Evolutionary conservation across 2,797 vertebrate species (phyloP), one percentile per base, ranked within the genome.

Genomic region (Melanotaenia nigrans): DNA sequence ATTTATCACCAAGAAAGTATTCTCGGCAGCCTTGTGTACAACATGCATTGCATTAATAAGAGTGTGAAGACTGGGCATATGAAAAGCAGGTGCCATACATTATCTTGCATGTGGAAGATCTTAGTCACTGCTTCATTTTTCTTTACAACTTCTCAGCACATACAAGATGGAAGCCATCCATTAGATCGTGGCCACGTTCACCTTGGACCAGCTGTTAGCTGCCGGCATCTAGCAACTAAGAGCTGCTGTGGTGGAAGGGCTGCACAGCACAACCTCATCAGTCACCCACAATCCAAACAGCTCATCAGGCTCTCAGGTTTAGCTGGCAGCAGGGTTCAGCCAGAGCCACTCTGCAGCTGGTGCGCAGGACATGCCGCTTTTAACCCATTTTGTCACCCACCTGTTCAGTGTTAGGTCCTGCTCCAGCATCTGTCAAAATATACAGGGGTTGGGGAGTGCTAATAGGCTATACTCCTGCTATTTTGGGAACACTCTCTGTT

Each of bases 211-310:
- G 80, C 58, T 85, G 79, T 76, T 79, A 32, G 67, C 58, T 2
- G 61, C 67, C 74, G 75, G 70, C 82, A 78, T 81, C 82, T 81
- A 67, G 65, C 77, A 30, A 63, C 73, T 36, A 42, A 49, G 77
- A 51, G 53, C n/a, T 25, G n/a, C 7, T 30, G 66, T 1, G 71
- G 75, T 73, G 66, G 77, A 81, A 56, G 71, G 73, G 57, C 80
- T 81, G 51, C 75, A 60, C 79, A 83, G 86, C 69, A 54, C 65
- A 25, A 84, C 73, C 85, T 82, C 81, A 90, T 90, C 83, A 87
- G 73, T 90, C 85, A 90, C 70, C 76, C 75, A 0, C 85, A 85
- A 86, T 86, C 85, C 79, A 90, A 92, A 90, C 89, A 92, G 59
- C 62, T 63, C 45, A 75, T 88, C 89, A 89, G 73, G 60, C 9